These are phyloP conservation scores for Patiria pectinifera DNA, from an alignment of 53 echinoderm and acorn worm genomes.

Conservation along the genomic window DNA sequence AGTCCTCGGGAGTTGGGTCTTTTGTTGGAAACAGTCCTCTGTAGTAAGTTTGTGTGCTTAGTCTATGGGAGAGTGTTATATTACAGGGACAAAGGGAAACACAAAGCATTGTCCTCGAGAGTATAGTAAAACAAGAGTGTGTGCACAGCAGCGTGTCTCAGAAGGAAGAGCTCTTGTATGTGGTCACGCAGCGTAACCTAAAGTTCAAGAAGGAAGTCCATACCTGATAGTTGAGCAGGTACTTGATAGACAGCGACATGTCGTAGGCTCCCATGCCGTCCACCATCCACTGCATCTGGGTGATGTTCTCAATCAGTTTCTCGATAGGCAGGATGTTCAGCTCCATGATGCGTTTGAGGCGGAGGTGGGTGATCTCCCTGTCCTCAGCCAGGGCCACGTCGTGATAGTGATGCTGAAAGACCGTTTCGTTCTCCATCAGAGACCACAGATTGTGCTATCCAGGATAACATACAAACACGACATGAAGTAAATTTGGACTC, in stretches of 20 bases:
- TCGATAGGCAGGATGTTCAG: constrained; percentile 48
- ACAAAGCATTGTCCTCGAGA: too few species aligned
- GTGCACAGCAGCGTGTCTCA: too few species aligned
- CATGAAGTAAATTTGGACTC: too few species aligned
- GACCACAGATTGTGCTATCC: constrained; percentile 71
- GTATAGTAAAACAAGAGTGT: too few species aligned
- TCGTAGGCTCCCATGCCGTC: constrained; percentile 79
- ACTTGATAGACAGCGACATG: constrained; percentile 74
- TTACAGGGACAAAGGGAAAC: too few species aligned
- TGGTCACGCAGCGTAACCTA: too few species aligned
- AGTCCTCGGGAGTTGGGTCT: too few species aligned
- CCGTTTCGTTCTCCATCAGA: constrained; percentile 76
- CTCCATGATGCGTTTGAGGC: constrained; percentile 70
- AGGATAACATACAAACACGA: too few species aligned
- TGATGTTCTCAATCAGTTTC: constrained; percentile 56
- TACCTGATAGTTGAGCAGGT: constrained; percentile 72
- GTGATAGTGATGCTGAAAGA: constrained; percentile 65
- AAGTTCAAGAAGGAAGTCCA: background rate
- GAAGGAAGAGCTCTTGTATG: too few species aligned
- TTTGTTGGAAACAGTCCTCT: too few species aligned
- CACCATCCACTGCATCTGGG: constrained; percentile 59
- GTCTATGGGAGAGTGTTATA: too few species aligned
- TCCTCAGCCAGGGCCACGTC: constrained; percentile 69
- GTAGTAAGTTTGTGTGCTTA: too few species aligned
- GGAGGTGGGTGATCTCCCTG: constrained; percentile 57